phyloP scores from a whole-genome alignment of 2,113 vertebrate species.

The Terrapene triunguis region DNA sequence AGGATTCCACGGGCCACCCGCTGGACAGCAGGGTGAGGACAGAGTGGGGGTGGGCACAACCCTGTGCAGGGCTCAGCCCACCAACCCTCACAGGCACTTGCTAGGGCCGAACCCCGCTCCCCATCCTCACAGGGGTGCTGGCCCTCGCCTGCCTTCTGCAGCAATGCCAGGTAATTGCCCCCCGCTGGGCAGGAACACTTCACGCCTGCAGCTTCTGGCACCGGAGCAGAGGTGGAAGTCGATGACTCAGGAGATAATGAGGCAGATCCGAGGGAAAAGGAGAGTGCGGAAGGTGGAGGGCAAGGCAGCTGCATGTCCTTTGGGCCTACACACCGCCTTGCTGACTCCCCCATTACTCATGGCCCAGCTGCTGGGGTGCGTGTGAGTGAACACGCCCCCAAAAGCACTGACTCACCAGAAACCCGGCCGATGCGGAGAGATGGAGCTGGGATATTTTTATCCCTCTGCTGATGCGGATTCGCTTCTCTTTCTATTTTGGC shows the following conservation, averaged over 20 bases:
- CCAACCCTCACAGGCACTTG: not conserved
- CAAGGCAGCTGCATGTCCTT: conserved; percentile 56
- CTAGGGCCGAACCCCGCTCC: not conserved
- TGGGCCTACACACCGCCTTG: conserved; percentile 13
- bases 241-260: conserved; percentile 68
- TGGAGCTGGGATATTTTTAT: not conserved
- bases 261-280: conserved; percentile 42
- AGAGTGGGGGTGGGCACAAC: not conserved
- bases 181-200: not conserved
- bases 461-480: not conserved
- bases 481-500: not conserved
- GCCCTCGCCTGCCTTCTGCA: not conserved
- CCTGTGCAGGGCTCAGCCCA: not conserved
- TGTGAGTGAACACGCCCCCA: not conserved
- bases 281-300: conserved; percentile 1
- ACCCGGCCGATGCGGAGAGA: not conserved
- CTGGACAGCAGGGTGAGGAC: not conserved
- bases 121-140: not conserved
- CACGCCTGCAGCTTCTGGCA: not conserved
- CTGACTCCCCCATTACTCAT: not conserved
- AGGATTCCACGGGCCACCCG: not conserved
- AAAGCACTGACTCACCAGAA: conserved; percentile 57
- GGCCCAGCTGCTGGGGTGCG: conserved; percentile 29
- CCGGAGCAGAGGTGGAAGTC: conserved; percentile 53
- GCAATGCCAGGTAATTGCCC: not conserved